Evolutionary conservation across 2,888 invertebrate genomes (phyloP).

Genomic region (Cantharis rustica): DNA sequence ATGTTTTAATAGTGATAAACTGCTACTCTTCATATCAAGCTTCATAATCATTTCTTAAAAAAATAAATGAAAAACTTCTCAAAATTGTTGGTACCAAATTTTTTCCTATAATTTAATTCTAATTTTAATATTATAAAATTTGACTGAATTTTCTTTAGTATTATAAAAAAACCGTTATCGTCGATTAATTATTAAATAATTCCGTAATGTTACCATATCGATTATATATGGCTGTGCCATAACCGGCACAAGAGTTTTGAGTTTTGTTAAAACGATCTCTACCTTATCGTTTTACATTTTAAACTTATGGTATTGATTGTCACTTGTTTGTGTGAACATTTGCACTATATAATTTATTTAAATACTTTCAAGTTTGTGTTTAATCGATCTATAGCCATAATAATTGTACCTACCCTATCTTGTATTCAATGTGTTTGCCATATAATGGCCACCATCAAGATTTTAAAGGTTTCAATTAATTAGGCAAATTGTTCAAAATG

Average conservation of each 20-base stretch:
- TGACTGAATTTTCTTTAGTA: constrained; percentile 2
- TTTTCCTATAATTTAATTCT: background rate
- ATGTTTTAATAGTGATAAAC: background rate
- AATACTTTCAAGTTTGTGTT: background rate
- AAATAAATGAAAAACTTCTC: background rate
- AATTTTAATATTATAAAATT: background rate
- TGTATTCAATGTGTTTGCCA: background rate
- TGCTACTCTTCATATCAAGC: constrained; percentile 2
- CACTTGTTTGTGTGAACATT: background rate
- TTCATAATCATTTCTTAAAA: background rate
- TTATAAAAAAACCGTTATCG: background rate
- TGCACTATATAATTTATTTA: background rate
- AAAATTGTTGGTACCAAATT: background rate
- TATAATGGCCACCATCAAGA: background rate
- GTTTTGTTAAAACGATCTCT: background rate
- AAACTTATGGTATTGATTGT: background rate
- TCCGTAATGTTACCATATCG: background rate
- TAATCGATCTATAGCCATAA: background rate
- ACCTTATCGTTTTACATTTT: background rate
- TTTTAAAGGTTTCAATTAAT: background rate
- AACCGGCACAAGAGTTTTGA: background rate
- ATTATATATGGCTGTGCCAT: background rate
- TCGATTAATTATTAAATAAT: background rate
- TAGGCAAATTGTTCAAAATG: background rate
- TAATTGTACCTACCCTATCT: background rate